These are phyloP conservation scores for Malurus alboscapulatus DNA, from an alignment of 2,113 vertebrate genomes.

Conservation along the genomic window DNA sequence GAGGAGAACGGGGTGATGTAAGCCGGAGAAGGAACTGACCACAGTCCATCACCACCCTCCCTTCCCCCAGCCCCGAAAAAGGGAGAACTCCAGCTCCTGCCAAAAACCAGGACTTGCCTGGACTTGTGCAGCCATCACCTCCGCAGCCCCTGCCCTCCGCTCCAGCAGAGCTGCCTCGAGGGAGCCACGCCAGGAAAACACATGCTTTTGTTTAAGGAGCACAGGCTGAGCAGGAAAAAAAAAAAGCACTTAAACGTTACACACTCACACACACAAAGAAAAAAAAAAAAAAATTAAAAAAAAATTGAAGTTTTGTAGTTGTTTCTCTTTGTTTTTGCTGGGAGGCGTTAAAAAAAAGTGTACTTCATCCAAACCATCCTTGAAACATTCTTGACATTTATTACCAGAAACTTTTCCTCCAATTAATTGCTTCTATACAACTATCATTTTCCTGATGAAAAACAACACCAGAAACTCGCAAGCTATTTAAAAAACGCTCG, in stretches of 20 bases:
- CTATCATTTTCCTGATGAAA: conserved; percentile 11
- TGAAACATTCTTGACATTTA: conserved; percentile 45
- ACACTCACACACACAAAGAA: neutral
- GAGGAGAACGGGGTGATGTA: neutral
- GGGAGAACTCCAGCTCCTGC: neutral
- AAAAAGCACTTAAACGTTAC: neutral
- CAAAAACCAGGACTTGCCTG: neutral
- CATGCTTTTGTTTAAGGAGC: conserved; percentile 56
- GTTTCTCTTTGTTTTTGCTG: conserved; percentile 18
- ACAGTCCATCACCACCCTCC: neutral
- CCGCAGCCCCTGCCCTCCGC: neutral
- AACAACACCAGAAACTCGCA: neutral
- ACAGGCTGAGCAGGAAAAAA: neutral
- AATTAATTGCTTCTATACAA: conserved; percentile 7
- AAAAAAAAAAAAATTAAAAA: neutral
- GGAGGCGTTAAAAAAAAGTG: neutral
- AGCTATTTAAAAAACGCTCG: neutral
- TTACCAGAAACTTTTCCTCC: conserved; percentile 41
- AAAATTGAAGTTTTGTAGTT: neutral
- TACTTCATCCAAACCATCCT: conserved; percentile 7
- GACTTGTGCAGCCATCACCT: conserved; percentile 10
- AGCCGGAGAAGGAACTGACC: neutral
- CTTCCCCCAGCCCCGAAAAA: neutral
- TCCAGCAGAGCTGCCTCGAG: neutral
- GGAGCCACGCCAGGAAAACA: conserved; percentile 39